Base-by-base conservation (phyloP, 2,888 invertebrate species). In the Caenorhabditis plicata region DNA sequence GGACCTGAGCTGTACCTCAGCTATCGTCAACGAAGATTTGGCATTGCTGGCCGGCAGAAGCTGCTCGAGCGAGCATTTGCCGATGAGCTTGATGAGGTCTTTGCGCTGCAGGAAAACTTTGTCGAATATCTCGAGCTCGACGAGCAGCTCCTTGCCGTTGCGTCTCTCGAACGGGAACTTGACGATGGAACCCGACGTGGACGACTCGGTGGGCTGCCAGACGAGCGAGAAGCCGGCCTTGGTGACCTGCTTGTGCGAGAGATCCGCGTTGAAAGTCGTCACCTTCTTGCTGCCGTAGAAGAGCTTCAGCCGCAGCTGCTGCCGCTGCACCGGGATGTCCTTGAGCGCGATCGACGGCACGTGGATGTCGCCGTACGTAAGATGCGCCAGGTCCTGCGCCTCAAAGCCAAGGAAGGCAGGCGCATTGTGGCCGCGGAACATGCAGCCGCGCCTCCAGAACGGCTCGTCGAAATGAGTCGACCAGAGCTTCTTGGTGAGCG, bases 341-440 rank as follows among this genome's bases (percentile, higher is more conserved):
- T 78, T 79, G 22, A 80, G 56, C 4, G 80, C 73, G 22, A 80
- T 81, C 8, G 80, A 81, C 5, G 80, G 80, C n/a, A 80, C 77
- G 60, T 81, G 80, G 22, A 71, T 60, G 22, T 71, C 69, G 39
- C 68, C 68, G 38, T 64, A 70, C 15, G 66, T 62, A 22, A 70
- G 56, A 19, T 54, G 50, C 7, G 68, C 61, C 15, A 72, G 38
- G 53, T 72, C 72, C 25, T 70, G 74, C 13, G 68, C 71, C 48
- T 83, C 81, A 36, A 76, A 73, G 4, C 81, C 75, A 46, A 84
- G 77, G 57, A 81, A 81, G 3, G 80, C 81, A 11, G 78, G 80
- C 1, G 83, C 82, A 33, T 82, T 81, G 40, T 82, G 82, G 2
- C 83, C 83, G 17, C 84, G 71, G 71, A 80, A 84, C 84, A 84